Conservation (phyloP, 2,113 vertebrate genomes). For the Melierax canorus region DNA sequence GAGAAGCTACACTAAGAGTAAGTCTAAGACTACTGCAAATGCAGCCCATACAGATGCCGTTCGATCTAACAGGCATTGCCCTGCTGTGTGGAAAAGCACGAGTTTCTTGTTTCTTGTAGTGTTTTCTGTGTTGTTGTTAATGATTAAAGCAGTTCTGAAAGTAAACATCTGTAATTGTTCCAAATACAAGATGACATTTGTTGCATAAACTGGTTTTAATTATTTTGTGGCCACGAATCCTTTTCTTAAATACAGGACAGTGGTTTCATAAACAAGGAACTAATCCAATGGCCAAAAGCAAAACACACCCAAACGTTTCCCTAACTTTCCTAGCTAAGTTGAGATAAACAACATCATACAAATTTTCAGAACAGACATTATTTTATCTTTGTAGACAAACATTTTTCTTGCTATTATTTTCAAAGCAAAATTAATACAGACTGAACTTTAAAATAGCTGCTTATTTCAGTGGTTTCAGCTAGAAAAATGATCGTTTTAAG, state of each 20-base stretch:
- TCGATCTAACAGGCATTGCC: not conserved
- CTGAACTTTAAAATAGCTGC: not conserved
- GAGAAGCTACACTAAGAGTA: not conserved
- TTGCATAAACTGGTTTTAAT: slow-evolving; percentile 62
- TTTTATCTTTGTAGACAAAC: not conserved
- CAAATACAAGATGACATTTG: slow-evolving; percentile 52
- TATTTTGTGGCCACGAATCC: slow-evolving; percentile 50
- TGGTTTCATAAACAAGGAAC: slow-evolving; percentile 63
- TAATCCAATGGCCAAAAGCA: slow-evolving; percentile 57
- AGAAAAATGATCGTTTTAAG: not conserved
- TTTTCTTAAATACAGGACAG: slow-evolving; percentile 55
- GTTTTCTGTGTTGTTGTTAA: slow-evolving; percentile 34
- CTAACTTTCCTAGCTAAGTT: not conserved
- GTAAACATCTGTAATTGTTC: slow-evolving; percentile 61
- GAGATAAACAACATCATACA: slow-evolving; percentile 33
- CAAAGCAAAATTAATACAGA: not conserved
- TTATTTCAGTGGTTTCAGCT: not conserved
- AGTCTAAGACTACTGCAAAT: not conserved
- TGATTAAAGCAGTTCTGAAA: slow-evolving; percentile 53
- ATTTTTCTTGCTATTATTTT: not conserved
- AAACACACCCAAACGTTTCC: slow-evolving; percentile 54
- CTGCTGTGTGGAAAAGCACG: slow-evolving; percentile 11
- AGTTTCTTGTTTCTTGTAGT: not conserved
- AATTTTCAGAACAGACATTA: not conserved
- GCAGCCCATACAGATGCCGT: not conserved